phyloP scores from a whole-genome alignment of 2,888 invertebrate genomes.

The Yponomeuta sedellus region DNA sequence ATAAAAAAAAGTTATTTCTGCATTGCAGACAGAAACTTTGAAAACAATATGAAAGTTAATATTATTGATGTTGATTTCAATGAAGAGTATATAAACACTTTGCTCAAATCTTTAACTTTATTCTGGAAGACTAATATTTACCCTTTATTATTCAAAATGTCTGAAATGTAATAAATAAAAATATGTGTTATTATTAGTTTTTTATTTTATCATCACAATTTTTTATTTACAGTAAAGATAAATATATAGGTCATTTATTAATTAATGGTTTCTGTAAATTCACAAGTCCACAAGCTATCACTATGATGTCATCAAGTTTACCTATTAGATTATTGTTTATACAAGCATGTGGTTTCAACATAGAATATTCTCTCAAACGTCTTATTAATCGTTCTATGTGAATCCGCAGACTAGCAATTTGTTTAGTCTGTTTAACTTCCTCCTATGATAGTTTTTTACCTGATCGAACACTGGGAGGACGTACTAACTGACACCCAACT shows the following conservation, averaged over 20 bases:
- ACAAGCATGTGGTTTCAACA: conserved; percentile 16
- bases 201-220: too few relatives aligned
- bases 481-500: too few relatives aligned
- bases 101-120: conserved; percentile 7
- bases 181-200: neutral
- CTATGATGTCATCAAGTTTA: conserved; percentile 26
- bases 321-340: conserved; percentile 14
- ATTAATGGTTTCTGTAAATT: conserved; percentile 28
- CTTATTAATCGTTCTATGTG: too few relatives aligned
- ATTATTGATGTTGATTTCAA: conserved; percentile 18
- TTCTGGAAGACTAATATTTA: conserved; percentile 24
- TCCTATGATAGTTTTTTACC: too few relatives aligned
- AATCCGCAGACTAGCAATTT: too few relatives aligned
- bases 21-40: conserved; percentile 23
- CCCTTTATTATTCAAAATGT: conserved; percentile 21
- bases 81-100: conserved; percentile 19
- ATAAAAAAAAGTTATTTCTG: conserved; percentile 23
- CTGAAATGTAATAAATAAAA: conserved; percentile 18
- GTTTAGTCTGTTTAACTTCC: too few relatives aligned
- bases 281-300: conserved; percentile 26
- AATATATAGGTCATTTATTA: conserved; percentile 19
- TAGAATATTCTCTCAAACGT: neutral
- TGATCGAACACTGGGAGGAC: too few relatives aligned
- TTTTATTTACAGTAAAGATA: neutral
- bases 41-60: conserved; percentile 20